Percentiles rank a stretch among this genome's conserved stretches.
Evolutionary conservation across 2,888 invertebrate genomes (phyloP).

Genomic region (Standfussiana lucernea): DNA sequence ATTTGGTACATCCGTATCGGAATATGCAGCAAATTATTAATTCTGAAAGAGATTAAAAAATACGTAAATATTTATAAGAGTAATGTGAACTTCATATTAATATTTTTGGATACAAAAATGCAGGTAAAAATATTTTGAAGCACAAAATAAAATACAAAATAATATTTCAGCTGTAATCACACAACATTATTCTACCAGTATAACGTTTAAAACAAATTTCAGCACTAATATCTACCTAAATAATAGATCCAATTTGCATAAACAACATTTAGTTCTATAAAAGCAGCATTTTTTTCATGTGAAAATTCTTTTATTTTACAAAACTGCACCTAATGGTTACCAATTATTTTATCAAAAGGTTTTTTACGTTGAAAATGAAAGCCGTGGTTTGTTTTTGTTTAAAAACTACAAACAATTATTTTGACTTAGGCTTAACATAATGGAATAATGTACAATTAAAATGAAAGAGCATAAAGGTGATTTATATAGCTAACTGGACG

Average conservation of each 20-base stretch:
- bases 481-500: background rate
- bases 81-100: background rate
- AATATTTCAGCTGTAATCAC: background rate
- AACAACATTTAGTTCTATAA: background rate
- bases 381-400: background rate
- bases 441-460: background rate
- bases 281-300: background rate
- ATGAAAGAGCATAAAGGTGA: background rate
- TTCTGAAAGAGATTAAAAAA: no score
- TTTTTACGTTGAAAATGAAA: background rate
- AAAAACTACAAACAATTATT: background rate
- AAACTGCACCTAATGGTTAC: background rate
- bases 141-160: background rate
- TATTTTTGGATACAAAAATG: background rate
- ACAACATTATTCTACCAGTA: background rate
- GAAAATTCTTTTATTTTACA: background rate
- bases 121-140: background rate
- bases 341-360: slow-evolving; percentile 15
- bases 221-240: background rate
- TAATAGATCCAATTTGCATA: slow-evolving; percentile 8
- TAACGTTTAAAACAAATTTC: background rate
- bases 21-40: no score
- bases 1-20: background rate
- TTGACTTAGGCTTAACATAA: background rate
- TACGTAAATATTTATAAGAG: background rate